Evolutionary conservation across 1,140 invertebrate genomes (phyloP).

Genomic region (Rhizoglyphus robini): DNA sequence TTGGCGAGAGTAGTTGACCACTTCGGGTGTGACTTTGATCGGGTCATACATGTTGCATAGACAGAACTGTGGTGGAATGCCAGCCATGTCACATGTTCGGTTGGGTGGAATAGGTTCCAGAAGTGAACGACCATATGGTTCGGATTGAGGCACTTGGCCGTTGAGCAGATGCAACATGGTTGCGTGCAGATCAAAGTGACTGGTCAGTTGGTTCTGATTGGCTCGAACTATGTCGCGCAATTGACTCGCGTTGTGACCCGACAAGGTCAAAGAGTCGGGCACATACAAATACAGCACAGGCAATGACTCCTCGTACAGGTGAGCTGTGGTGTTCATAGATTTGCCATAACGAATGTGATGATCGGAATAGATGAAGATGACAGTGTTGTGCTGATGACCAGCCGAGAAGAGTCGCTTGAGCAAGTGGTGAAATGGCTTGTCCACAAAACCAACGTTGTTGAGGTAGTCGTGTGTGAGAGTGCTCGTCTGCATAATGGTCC

Average conservation of each 20-base stretch:
- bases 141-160: not conserved
- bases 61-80: not conserved
- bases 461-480: not conserved
- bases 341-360: not conserved
- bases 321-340: too few species aligned
- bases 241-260: not conserved
- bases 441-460: not conserved
- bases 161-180: too few species aligned
- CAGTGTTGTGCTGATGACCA: not conserved
- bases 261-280: not conserved
- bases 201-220: not conserved
- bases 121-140: not conserved
- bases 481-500: not conserved
- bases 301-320: too few species aligned
- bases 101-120: not conserved
- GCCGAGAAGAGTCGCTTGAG: too few species aligned
- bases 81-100: not conserved
- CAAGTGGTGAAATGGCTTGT: too few species aligned
- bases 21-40: too few species aligned
- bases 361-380: not conserved
- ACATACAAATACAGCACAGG: too few species aligned
- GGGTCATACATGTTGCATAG: not conserved
- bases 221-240: not conserved
- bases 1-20: too few species aligned
- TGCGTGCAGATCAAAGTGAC: not conserved